Conservation (phyloP, 2,797 vertebrate genomes). For the Aulostomus chinensis region DNA sequence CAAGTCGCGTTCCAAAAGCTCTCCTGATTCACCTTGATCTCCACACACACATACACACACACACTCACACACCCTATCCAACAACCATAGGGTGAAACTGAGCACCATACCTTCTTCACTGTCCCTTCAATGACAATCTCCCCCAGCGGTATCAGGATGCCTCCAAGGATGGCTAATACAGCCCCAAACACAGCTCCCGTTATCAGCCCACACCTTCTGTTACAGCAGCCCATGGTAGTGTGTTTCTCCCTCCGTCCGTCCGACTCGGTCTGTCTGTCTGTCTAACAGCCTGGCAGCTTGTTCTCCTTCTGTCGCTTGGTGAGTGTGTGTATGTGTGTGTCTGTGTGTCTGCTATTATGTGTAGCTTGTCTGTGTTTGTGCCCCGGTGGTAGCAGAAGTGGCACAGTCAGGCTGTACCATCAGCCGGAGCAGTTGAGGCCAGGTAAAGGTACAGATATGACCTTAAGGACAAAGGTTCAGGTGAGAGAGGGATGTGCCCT, state of each 20-base stretch:
- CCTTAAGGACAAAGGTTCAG: conserved; percentile 39
- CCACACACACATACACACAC: conserved; percentile 1
- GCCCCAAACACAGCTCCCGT: conserved; percentile 82
- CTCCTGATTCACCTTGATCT: conserved; percentile 72
- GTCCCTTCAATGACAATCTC: conserved; percentile 79
- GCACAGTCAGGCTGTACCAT: conserved; percentile 38
- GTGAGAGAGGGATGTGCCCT: conserved; percentile 1
- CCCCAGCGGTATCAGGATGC: conserved; percentile 88
- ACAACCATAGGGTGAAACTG: conserved; percentile 32
- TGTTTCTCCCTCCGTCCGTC: conserved; percentile 32
- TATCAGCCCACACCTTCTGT: conserved; percentile 68
- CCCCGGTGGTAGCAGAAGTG: conserved; percentile 25
- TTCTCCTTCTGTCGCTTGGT: too few relatives aligned
- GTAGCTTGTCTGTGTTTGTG: conserved; percentile 39
- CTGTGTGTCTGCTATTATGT: conserved; percentile 34
- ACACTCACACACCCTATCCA: conserved; percentile 29
- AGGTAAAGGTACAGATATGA: conserved; percentile 58
- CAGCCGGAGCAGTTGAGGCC: conserved; percentile 41
- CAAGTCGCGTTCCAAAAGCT: conserved; percentile 22
- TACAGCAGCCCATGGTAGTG: conserved; percentile 74
- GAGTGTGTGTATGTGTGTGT: too few relatives aligned
- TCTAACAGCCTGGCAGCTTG: too few relatives aligned
- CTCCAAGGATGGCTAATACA: conserved; percentile 84
- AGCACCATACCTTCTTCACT: conserved; percentile 83
- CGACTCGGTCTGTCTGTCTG: conserved; percentile 21